Evolutionary conservation across 2,113 vertebrate genomes (phyloP), one percentile per base, ranked within the genome.

Genomic region (Pitta sordida): DNA sequence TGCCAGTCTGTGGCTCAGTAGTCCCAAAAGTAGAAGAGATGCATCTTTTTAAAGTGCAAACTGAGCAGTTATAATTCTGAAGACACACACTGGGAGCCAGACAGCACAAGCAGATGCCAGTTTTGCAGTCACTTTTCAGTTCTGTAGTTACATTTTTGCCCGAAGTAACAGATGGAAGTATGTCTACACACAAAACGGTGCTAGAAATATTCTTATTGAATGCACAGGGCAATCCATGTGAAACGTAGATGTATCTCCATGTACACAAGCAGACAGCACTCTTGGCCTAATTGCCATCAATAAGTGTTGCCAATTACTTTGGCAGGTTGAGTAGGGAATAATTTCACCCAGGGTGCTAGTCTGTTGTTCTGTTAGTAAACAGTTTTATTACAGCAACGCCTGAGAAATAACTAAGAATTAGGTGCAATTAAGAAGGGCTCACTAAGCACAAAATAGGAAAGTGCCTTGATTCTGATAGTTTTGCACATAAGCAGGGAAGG

Each of bases 51-150:
- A 64, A 89, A 84, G 80, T 83, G 68, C 81, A 81, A 95, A 94
- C 91, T 92, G 89, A 97, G 93, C 88, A 95, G 91, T 69, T 94
- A 55, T 27, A 53, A 93, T 81, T 92, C 46, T 5, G 68, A 77
- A 97, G 92, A 92, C 74, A 49, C 6, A 6, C 73, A 70, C 59
- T 52, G 70, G 68, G 87, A 95, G 90, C 68, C 94, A 94, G 95
- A 91, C 93, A 94, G 77, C 71, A 91, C 58, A 86, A 95, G 68
- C 87, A 93, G 96, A 91, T 93, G 96, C 93, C 95, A 94, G 90
- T 91, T 96, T 71, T 91, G 83, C 79, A 92, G 76, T 93, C 88
- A 86, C 90, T 96, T 96, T 91, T 96, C 90, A 95, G 79, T 88
- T 96, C 91, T 78, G 76, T 81, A 90, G 93, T 86, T 94, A 70